phyloP scores from a whole-genome alignment of 1,140 invertebrate genomes.

The Aphaenogaster floridana region DNA sequence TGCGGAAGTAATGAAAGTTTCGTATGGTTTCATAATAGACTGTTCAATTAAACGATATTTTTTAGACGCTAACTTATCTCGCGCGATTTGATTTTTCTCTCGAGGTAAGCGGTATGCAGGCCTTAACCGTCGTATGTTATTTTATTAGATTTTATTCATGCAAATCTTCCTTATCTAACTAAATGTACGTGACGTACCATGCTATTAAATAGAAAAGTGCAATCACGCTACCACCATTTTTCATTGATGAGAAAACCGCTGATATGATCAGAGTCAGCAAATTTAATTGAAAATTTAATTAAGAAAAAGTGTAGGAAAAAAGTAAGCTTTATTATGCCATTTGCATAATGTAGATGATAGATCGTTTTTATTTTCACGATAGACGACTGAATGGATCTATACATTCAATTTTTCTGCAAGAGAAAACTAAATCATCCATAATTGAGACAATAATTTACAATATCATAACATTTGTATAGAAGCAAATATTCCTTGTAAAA shows the following conservation, averaged over 20 bases:
- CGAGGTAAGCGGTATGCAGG: not conserved
- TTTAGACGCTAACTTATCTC: slow-evolving; percentile 1
- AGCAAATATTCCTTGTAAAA: not conserved
- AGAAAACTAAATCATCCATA: not conserved
- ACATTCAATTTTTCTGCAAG: not conserved
- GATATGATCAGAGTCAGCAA: slow-evolving; percentile 13
- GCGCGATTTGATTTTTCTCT: not conserved
- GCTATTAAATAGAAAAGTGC: not conserved
- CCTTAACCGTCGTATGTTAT: not conserved
- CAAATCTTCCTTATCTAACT: not conserved
- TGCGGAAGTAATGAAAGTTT: not conserved
- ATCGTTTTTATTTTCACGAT: not conserved
- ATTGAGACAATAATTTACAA: not conserved
- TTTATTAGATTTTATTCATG: not conserved
- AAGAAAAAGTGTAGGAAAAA: not conserved
- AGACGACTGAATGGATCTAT: not conserved
- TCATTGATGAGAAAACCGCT: not conserved
- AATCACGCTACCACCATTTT: not conserved
- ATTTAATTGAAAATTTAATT: slow-evolving; percentile 44
- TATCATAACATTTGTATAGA: not conserved
- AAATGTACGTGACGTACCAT: not conserved
- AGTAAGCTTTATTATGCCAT: not conserved
- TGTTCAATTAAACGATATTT: slow-evolving; percentile 3
- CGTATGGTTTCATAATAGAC: not conserved
- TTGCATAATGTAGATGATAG: slow-evolving; percentile 6